phyloP scores from a whole-genome alignment of 2,797 vertebrate genomes.

The Falco concolor region DNA sequence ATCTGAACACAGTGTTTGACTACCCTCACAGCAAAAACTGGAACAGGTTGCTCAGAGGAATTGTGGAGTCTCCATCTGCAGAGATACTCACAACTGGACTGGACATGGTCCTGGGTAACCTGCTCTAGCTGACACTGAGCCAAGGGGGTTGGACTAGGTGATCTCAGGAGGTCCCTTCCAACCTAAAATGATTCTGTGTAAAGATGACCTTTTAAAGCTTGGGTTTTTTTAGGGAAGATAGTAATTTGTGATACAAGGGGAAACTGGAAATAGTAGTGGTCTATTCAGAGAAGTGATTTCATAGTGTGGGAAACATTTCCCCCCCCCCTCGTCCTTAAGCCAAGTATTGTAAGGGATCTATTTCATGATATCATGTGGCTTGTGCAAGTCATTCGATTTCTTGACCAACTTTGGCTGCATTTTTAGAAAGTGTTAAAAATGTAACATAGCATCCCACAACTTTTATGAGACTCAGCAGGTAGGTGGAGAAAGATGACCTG shows the following conservation, averaged over 20 bases:
- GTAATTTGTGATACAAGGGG: background rate
- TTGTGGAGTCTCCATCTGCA: background rate
- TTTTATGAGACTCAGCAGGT: background rate
- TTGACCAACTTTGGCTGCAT: background rate
- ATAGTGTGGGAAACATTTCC: background rate
- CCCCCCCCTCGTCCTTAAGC: background rate
- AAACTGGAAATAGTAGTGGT: background rate
- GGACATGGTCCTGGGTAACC: background rate
- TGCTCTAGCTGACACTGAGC: background rate
- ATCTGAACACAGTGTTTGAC: too few species aligned
- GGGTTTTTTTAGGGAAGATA: background rate
- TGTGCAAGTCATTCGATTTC: background rate
- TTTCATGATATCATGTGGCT: background rate
- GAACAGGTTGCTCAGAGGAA: background rate
- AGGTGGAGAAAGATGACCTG: background rate
- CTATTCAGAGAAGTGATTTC: background rate
- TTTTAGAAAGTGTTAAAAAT: background rate
- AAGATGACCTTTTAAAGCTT: background rate
- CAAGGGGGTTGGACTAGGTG: accelerated
- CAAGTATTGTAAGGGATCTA: background rate
- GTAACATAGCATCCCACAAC: background rate
- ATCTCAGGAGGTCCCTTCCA: background rate
- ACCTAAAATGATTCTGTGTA: background rate
- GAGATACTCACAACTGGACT: background rate
- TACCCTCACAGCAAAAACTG: background rate